Conservation (phyloP, 1,140 invertebrate genomes). For the Agrypnia vestita region DNA sequence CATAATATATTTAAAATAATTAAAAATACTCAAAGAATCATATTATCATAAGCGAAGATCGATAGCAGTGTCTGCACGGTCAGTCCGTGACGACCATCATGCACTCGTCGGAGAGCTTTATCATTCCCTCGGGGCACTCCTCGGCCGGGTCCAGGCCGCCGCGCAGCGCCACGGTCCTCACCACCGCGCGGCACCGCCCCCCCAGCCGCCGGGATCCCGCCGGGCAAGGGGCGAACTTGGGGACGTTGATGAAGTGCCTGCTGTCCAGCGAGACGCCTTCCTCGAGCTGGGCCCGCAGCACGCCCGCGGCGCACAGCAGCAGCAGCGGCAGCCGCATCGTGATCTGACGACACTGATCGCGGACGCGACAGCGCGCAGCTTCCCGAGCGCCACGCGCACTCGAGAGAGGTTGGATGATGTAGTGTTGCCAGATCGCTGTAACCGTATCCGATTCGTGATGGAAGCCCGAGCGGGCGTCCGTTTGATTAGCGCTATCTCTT, state of each 20-base stretch:
- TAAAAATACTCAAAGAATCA: no score
- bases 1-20: no score
- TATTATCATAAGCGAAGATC: no score
- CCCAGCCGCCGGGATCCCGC: neutral
- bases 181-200: neutral
- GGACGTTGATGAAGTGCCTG: constrained; percentile 1
- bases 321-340: neutral
- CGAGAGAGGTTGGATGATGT: neutral
- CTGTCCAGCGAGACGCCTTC: neutral
- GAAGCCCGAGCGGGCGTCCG: no score
- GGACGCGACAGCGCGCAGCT: neutral
- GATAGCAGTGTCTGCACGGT: no score
- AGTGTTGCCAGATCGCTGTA: no score
- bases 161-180: neutral
- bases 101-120: neutral
- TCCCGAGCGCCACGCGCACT: neutral
- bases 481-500: no score
- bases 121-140: neutral
- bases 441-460: no score
- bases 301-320: neutral
- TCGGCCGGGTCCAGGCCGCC: neutral
- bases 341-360: neutral
- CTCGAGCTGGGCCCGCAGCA: neutral
- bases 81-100: neutral
- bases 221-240: neutral